Base-by-base conservation (phyloP, 2,888 invertebrate species). In the Drosophila nr. medialis region DNA sequence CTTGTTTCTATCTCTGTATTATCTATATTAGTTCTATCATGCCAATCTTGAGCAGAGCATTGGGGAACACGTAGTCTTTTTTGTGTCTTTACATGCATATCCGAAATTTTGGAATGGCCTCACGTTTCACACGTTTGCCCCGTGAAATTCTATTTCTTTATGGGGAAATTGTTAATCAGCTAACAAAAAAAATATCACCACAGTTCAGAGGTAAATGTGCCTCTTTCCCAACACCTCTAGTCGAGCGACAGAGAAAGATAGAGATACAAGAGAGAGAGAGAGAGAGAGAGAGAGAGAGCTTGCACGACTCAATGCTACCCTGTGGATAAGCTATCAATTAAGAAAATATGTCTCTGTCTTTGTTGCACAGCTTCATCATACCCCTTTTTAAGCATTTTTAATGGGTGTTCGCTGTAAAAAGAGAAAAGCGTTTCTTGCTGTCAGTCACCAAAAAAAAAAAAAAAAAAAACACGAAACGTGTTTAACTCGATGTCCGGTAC, bases 401-500 rank as follows among this genome's bases (percentile, higher is more conserved):
- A 32, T 36, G 53, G 18, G 18, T 36, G 27, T 15, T 15, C 51
- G 24, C 7, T 24, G 45, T 32, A 51, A 70, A 76, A 77, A 76
- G 77, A 76, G 77, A 76, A 76, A 74, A 74, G 69, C 54, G 56
- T 64, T 58, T 61, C 24, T 45, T 24, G 45, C 45, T 55, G 77
- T 72, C 61, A 49, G 68, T 30, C 30, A 67, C 53, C 60, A 34
- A 72, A 72, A 60, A 56, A 32, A 24, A n/a, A 42, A 51, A 15
- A 21, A 18, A 18, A 5, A 15, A 21, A 64, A 54, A 45, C 11
- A 55, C 48, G 34, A 84, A 84, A 84, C 84, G 81, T 85, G 84
- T 84, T 84, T 84, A 59, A 68, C 72, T 73, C 63, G 53, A 73
- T 79, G 83, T 87, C 85, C 82, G 87, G 85, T 82, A 75, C 78